Conservation (phyloP, 2,888 invertebrate genomes). For the Griposia aprilina region DNA sequence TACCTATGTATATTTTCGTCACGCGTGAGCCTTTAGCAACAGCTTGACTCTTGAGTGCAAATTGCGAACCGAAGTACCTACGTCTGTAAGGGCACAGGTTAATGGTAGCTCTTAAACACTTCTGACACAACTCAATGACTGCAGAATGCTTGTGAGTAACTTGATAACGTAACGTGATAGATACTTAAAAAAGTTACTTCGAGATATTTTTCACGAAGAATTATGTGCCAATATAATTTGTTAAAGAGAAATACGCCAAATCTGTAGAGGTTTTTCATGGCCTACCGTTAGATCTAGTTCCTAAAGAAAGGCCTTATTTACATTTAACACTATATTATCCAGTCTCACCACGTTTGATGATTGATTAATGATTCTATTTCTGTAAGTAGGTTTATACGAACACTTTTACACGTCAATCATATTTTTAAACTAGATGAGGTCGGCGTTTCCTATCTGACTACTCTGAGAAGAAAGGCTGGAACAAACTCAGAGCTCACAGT, state of each 20-base stretch:
- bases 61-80: constrained; percentile 23
- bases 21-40: constrained; percentile 20
- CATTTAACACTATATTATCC: not conserved
- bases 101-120: constrained; percentile 43
- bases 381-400: no score
- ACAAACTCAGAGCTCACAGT: no score
- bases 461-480: no score
- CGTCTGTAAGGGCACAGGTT: constrained; percentile 15
- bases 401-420: no score
- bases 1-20: constrained; percentile 11
- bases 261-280: not conserved
- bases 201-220: not conserved
- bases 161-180: no score
- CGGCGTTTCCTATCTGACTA: no score
- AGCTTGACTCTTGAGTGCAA: constrained; percentile 1
- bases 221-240: not conserved
- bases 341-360: not conserved
- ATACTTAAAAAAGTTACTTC: not conserved
- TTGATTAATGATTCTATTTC: no score
- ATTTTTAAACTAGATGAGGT: no score
- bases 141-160: constrained; percentile 15
- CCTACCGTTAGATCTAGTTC: not conserved
- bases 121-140: constrained; percentile 27
- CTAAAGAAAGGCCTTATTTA: not conserved
- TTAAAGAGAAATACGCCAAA: no score